These are phyloP conservation scores for Neoscelio sp. DNA, from an alignment of 2,888 invertebrate species.

Conservation along the genomic window DNA sequence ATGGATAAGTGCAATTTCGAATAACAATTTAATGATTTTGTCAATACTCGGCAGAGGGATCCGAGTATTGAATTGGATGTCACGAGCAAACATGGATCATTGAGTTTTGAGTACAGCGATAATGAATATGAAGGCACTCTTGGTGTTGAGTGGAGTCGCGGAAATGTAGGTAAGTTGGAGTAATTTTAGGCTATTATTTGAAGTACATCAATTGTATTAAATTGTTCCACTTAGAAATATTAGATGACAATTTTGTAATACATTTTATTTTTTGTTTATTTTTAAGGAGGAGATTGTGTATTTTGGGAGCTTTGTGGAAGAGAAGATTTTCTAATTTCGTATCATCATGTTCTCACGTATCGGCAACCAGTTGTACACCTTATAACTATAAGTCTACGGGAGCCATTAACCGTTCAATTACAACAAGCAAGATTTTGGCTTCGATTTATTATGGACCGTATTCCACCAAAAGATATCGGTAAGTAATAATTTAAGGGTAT, in stretches of 20 bases:
- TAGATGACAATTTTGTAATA: neutral
- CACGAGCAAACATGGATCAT: slow-evolving; percentile 85
- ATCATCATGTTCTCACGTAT: slow-evolving; percentile 88
- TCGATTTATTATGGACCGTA: slow-evolving; percentile 88
- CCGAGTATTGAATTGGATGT: slow-evolving; percentile 85
- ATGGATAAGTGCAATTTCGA: too few relatives aligned
- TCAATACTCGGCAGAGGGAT: slow-evolving; percentile 81
- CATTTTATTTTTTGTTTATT: slow-evolving; percentile 39
- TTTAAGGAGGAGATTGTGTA: slow-evolving; percentile 84
- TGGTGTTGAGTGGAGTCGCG: slow-evolving; percentile 80
- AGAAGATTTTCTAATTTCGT: slow-evolving; percentile 88
- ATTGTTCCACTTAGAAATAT: too few relatives aligned
- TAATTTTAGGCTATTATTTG: neutral
- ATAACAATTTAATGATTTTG: too few relatives aligned
- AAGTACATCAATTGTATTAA: too few relatives aligned
- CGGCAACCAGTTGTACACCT: slow-evolving; percentile 84
- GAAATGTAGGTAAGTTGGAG: slow-evolving; percentile 77
- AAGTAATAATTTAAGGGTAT: slow-evolving; percentile 32
- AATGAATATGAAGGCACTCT: slow-evolving; percentile 81
- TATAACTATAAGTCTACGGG: slow-evolving; percentile 88
- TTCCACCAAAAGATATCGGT: slow-evolving; percentile 86
- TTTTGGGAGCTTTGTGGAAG: slow-evolving; percentile 91
- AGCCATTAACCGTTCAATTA: slow-evolving; percentile 87
- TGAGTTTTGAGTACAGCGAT: slow-evolving; percentile 85
- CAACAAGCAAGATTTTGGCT: slow-evolving; percentile 90